Conservation (phyloP, 2,113 vertebrate species). For the Crotalus horridus region DNA sequence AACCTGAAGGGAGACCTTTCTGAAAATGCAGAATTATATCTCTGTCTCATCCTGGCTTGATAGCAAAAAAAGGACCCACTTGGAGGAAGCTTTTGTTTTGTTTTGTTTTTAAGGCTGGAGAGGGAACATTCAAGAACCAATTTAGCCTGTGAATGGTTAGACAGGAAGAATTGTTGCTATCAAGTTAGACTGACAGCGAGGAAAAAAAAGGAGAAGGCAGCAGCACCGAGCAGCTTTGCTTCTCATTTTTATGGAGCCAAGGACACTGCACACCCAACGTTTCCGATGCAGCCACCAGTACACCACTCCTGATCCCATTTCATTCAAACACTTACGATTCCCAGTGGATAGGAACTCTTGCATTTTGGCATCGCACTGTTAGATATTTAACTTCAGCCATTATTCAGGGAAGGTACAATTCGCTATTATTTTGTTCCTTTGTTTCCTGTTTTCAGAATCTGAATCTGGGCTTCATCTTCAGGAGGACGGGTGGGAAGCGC, state of each 20-base stretch:
- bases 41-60: constrained; percentile 64
- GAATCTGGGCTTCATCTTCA: constrained; percentile 52
- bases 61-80: constrained; percentile 60
- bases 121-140: constrained; percentile 67
- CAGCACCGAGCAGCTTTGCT: constrained; percentile 75
- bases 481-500: constrained; percentile 67
- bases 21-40: constrained; percentile 64
- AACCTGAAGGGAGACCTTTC: constrained; percentile 69
- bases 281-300: constrained; percentile 66
- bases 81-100: constrained; percentile 50
- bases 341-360: constrained; percentile 68
- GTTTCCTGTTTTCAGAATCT: constrained; percentile 37
- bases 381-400: constrained; percentile 76
- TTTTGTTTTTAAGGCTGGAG: constrained; percentile 49
- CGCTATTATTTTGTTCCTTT: constrained; percentile 55
- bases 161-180: constrained; percentile 55
- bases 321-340: constrained; percentile 67
- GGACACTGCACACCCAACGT: constrained; percentile 70
- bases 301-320: constrained; percentile 72
- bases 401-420: constrained; percentile 83
- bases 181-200: constrained; percentile 46
- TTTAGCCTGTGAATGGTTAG: constrained; percentile 71
- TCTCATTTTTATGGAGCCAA: constrained; percentile 69
- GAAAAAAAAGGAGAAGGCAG: constrained; percentile 63
- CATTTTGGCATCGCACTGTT: constrained; percentile 86